A percentile compares a stretch with the other conserved stretches of the same genome.
phyloP scores from a whole-genome alignment of 2,888 invertebrate genomes.

The Anaspis maculata region DNA sequence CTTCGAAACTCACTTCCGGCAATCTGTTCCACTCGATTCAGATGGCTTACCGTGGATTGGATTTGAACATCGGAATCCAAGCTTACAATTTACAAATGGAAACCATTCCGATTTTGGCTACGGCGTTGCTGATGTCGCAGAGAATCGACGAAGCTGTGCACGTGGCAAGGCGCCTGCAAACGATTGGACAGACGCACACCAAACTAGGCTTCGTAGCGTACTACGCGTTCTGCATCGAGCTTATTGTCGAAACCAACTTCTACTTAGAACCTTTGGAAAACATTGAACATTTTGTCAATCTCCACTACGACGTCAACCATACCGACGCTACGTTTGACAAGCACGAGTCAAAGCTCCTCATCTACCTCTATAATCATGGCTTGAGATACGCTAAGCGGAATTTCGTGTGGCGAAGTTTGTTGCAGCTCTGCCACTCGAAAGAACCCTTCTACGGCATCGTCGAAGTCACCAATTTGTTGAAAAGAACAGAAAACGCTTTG shows the following conservation, averaged over 20 bases:
- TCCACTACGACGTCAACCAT: neutral
- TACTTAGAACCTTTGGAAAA: constrained; percentile 44
- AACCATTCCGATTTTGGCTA: constrained; percentile 44
- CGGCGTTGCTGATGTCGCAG: constrained; percentile 40
- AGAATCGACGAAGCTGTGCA: constrained; percentile 47
- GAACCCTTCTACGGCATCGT: neutral
- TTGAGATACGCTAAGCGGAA: constrained; percentile 15
- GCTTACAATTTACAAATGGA: constrained; percentile 41
- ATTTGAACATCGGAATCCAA: constrained; percentile 42
- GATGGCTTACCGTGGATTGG: constrained; percentile 42
- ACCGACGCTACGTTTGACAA: neutral
- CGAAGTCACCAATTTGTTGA: constrained; percentile 17
- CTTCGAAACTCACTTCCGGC: constrained; percentile 40
- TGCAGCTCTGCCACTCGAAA: neutral
- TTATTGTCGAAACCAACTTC: constrained; percentile 51
- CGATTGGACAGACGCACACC: constrained; percentile 26
- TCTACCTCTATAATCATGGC: constrained; percentile 17
- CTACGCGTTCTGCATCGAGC: constrained; percentile 50
- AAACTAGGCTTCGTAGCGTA: constrained; percentile 43
- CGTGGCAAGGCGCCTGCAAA: constrained; percentile 38
- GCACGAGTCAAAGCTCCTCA: constrained; percentile 10
- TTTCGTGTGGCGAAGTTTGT: too few relatives aligned
- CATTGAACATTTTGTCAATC: constrained; percentile 42
- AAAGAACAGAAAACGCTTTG: constrained; percentile 19
- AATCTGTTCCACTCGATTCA: constrained; percentile 36